phyloP scores from a whole-genome alignment of 2,888 invertebrate species.

The Colletes collaris region DNA sequence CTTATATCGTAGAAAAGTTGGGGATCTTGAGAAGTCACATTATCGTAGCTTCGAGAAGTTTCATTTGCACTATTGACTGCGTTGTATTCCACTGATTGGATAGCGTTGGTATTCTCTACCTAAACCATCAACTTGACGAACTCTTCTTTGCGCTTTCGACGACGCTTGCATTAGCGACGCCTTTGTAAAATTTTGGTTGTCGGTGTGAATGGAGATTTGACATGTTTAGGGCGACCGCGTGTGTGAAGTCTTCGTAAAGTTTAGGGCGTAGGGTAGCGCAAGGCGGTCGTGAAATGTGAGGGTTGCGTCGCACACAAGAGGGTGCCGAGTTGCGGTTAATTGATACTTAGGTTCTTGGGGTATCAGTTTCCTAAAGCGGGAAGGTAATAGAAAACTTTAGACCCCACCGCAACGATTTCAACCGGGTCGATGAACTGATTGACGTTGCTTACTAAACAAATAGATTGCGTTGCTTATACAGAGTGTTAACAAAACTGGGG shows the following conservation, averaged over 20 bases:
- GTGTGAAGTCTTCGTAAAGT: conserved; percentile 4
- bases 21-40: no score
- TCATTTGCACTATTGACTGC: no score
- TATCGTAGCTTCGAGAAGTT: no score
- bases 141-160: neutral
- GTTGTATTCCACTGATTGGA: no score
- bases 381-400: neutral
- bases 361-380: neutral
- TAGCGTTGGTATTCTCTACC: no score
- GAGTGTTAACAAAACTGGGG: no score
- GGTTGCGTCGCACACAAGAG: conserved; percentile 5
- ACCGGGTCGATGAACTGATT: neutral
- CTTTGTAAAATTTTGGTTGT: neutral
- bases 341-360: conserved; percentile 13
- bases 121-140: no score
- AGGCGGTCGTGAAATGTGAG: conserved; percentile 11
- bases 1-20: no score
- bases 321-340: conserved; percentile 19
- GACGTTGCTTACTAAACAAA: neutral
- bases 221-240: neutral
- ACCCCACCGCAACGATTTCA: neutral
- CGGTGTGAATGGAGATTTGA: neutral
- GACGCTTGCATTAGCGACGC: neutral
- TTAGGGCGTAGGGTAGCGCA: conserved; percentile 6
- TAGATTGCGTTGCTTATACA: neutral